Evolutionary conservation across 1,140 invertebrate species (phyloP).

Genomic region (Anastatus disparis): DNA sequence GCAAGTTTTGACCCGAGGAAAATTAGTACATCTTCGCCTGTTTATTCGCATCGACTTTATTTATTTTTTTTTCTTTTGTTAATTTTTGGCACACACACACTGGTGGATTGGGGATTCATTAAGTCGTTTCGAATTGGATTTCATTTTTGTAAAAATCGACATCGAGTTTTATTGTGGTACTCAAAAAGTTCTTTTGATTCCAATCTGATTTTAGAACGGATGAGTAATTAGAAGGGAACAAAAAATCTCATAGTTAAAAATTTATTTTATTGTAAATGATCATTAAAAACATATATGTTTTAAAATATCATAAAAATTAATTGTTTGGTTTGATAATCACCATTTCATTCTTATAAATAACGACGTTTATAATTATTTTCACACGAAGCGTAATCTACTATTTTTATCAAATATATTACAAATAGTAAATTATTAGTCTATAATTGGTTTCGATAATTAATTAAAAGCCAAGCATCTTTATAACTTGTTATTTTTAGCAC

Average conservation of each 20-base stretch:
- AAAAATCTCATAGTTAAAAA: not conserved
- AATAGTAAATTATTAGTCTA: too few species aligned
- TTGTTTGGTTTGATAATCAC: too few species aligned
- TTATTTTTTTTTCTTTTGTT: not conserved
- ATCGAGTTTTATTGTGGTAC: not conserved
- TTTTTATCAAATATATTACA: too few species aligned
- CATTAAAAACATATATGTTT: too few species aligned
- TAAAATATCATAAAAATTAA: too few species aligned
- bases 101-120: slow-evolving; percentile 21
- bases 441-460: too few species aligned
- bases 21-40: slow-evolving; percentile 34
- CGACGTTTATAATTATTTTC: too few species aligned
- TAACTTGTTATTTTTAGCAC: too few species aligned
- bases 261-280: not conserved
- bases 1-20: slow-evolving; percentile 22
- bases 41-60: slow-evolving; percentile 6
- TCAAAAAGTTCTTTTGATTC: too few species aligned
- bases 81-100: not conserved
- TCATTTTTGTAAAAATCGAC: slow-evolving; percentile 16
- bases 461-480: too few species aligned
- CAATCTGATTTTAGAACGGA: not conserved
- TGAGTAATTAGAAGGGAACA: not conserved
- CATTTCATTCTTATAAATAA: too few species aligned
- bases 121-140: slow-evolving; percentile 19
- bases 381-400: too few species aligned